Evolutionary conservation across 2,888 invertebrate species (phyloP).

Genomic region (Nipponacmea schrenckii): DNA sequence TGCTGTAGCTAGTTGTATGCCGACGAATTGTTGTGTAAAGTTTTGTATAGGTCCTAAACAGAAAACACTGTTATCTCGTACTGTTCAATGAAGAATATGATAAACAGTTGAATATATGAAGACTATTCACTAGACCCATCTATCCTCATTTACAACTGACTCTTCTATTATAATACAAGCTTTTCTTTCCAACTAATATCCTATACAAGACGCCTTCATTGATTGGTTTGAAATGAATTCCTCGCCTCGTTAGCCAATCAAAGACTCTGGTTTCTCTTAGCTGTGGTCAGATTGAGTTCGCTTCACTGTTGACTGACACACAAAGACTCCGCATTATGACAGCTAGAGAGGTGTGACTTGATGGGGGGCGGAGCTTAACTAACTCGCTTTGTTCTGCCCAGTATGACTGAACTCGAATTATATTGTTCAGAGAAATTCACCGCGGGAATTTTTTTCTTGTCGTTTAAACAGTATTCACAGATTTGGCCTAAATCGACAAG

Average conservation of each 20-base stretch:
- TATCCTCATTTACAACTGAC: background rate
- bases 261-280: background rate
- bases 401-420: background rate
- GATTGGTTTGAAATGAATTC: background rate
- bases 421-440: background rate
- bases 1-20: too few relatives aligned
- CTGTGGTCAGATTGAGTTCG: background rate
- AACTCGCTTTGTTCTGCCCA: background rate
- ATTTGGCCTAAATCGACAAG: slow-evolving; percentile 4
- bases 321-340: background rate
- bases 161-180: too few relatives aligned
- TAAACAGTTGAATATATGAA: too few relatives aligned
- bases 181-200: slow-evolving; percentile 5
- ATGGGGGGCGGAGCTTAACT: background rate
- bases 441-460: background rate
- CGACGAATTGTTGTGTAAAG: too few relatives aligned
- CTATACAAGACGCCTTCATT: background rate
- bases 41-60: too few relatives aligned
- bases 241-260: background rate
- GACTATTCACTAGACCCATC: background rate
- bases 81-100: too few relatives aligned
- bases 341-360: background rate
- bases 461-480: background rate
- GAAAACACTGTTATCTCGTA: too few relatives aligned
- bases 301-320: slow-evolving; percentile 1